Conservation (phyloP, 2,888 invertebrate genomes). For the Auanema freiburgensis region DNA sequence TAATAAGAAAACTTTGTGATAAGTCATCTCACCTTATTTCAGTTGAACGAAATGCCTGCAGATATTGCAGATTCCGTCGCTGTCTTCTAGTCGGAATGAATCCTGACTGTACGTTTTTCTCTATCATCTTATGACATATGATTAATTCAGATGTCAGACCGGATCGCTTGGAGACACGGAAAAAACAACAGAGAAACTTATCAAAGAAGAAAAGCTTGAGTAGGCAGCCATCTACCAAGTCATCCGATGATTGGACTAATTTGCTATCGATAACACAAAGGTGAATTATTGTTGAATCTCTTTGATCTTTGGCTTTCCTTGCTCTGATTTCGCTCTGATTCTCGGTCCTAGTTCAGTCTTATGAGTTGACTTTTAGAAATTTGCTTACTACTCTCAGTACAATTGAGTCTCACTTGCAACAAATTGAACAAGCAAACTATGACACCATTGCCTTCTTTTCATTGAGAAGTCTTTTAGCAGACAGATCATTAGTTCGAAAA, state of each 20-base stretch:
- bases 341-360: slow-evolving; percentile 1
- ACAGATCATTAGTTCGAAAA: slow-evolving; percentile 42
- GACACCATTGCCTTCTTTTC: slow-evolving; percentile 49
- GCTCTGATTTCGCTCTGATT: background rate
- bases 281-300: background rate
- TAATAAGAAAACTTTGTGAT: background rate
- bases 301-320: background rate
- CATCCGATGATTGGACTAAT: no score
- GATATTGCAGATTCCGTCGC: slow-evolving; percentile 57
- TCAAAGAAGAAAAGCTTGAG: background rate
- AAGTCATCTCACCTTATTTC: slow-evolving; percentile 13
- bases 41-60: slow-evolving; percentile 57
- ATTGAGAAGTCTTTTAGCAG: slow-evolving; percentile 53
- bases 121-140: background rate
- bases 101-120: slow-evolving; percentile 47
- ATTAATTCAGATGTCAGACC: background rate
- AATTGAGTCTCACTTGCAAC: slow-evolving; percentile 35
- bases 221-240: no score
- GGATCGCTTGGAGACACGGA: background rate
- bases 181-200: background rate
- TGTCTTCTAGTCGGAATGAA: slow-evolving; percentile 60
- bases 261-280: no score
- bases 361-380: slow-evolving; percentile 27
- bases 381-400: slow-evolving; percentile 36
- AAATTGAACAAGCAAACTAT: slow-evolving; percentile 21